Percentiles rank a stretch among this genome's conserved stretches.
phyloP scores from a whole-genome alignment of 2,113 vertebrate genomes.

The Vombatus ursinus region DNA sequence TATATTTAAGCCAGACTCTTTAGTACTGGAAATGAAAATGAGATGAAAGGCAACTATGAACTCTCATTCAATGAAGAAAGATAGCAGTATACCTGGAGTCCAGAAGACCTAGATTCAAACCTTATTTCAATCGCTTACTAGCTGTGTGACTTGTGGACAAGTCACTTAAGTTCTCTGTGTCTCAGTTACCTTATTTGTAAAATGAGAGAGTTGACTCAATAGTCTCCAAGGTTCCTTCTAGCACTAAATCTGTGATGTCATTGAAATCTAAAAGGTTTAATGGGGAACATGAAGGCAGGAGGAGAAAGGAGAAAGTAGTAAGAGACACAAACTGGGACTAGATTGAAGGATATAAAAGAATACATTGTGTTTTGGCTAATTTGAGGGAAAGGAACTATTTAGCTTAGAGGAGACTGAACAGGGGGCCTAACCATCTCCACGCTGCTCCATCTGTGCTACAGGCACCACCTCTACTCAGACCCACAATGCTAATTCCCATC shows the following conservation, averaged over 20 bases:
- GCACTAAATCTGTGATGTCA: not conserved
- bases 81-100: not conserved
- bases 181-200: not conserved
- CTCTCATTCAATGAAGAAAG: not conserved
- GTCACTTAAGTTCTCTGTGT: not conserved
- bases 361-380: not conserved
- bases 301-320: not conserved
- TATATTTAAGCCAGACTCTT: not conserved
- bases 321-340: not conserved
- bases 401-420: not conserved
- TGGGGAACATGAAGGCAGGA: not conserved
- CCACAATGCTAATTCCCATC: not conserved
- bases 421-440: not conserved
- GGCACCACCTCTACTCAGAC: not conserved
- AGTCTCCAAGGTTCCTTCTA: not conserved
- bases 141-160: not conserved
- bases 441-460: not conserved
- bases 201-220: not conserved
- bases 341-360: not conserved
- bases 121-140: not conserved
- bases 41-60: not conserved
- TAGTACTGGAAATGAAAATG: not conserved
- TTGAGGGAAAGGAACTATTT: not conserved
- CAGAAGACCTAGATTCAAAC: not conserved
- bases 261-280: not conserved